Conservation (phyloP, 2,888 invertebrate species). For the Pyrocoelia pectoralis region DNA sequence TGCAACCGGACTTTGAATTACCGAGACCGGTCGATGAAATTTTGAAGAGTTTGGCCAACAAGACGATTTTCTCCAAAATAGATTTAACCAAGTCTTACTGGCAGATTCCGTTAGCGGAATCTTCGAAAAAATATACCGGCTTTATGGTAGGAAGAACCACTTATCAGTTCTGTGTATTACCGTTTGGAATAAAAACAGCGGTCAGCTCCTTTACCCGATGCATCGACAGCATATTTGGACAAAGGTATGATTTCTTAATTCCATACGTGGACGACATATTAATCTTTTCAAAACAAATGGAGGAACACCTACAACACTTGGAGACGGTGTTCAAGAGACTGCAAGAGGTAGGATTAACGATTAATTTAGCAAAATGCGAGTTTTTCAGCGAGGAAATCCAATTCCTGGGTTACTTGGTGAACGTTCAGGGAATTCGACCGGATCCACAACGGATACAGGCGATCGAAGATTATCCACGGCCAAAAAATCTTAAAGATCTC, state of each 20-base stretch:
- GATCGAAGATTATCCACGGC: slow-evolving; percentile 43
- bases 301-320: slow-evolving; percentile 29
- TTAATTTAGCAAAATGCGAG: slow-evolving; percentile 23
- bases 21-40: background rate
- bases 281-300: slow-evolving; percentile 16
- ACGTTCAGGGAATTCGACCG: slow-evolving; percentile 17
- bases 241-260: slow-evolving; percentile 6
- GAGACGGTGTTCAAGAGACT: slow-evolving; percentile 21
- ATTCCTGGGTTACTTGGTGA: slow-evolving; percentile 31
- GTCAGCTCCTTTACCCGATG: background rate
- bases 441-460: slow-evolving; percentile 37
- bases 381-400: slow-evolving; percentile 23
- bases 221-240: background rate
- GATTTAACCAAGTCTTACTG: background rate
- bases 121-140: background rate
- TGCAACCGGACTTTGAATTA: background rate
- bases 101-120: background rate
- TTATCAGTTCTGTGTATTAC: background rate
- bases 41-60: background rate
- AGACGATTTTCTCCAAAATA: background rate
- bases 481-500: slow-evolving; percentile 43
- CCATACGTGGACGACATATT: slow-evolving; percentile 33
- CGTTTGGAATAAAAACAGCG: background rate
- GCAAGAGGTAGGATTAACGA: slow-evolving; percentile 18
- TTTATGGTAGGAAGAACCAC: background rate